phyloP scores from a whole-genome alignment of 2,113 vertebrate species.

The Nibea albiflora region DNA sequence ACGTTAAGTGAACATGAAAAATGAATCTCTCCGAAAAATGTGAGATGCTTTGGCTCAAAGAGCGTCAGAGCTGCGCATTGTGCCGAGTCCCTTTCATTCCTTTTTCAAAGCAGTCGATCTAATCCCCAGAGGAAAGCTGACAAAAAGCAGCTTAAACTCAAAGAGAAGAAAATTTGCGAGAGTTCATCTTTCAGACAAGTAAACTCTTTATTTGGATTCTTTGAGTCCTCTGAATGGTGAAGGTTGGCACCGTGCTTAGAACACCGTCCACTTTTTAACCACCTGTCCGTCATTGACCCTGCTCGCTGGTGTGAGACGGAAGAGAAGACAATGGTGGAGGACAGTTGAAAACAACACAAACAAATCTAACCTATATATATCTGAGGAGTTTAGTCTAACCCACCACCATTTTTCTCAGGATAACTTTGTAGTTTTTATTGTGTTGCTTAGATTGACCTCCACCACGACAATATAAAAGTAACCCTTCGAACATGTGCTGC shows the following conservation, averaged over 20 bases:
- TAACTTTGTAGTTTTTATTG: neutral
- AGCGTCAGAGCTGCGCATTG: neutral
- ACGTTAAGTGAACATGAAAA: conserved; percentile 11
- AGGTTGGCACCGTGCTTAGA: conserved; percentile 49
- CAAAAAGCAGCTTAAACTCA: conserved; percentile 30
- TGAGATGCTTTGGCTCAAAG: conserved; percentile 14
- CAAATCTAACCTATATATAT: neutral
- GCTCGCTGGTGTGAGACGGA: conserved; percentile 58
- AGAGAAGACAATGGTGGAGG: conserved; percentile 32
- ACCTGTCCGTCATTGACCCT: conserved; percentile 53
- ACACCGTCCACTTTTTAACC: conserved; percentile 68
- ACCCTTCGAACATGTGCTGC: neutral
- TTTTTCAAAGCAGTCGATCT: conserved; percentile 45
- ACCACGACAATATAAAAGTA: neutral
- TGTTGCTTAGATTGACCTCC: neutral
- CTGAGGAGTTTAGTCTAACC: conserved; percentile 1
- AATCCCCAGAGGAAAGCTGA: conserved; percentile 38
- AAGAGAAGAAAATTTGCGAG: conserved; percentile 44
- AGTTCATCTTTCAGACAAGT: conserved; percentile 40
- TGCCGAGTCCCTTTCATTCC: conserved; percentile 24
- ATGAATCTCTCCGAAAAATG: conserved; percentile 4
- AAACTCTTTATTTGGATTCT: conserved; percentile 59
- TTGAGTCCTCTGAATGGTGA: conserved; percentile 49
- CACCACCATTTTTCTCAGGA: neutral
- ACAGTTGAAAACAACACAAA: conserved; percentile 11